These are phyloP conservation scores for Poecilia picta DNA, from an alignment of 2,797 vertebrate genomes.

Conservation along the genomic window DNA sequence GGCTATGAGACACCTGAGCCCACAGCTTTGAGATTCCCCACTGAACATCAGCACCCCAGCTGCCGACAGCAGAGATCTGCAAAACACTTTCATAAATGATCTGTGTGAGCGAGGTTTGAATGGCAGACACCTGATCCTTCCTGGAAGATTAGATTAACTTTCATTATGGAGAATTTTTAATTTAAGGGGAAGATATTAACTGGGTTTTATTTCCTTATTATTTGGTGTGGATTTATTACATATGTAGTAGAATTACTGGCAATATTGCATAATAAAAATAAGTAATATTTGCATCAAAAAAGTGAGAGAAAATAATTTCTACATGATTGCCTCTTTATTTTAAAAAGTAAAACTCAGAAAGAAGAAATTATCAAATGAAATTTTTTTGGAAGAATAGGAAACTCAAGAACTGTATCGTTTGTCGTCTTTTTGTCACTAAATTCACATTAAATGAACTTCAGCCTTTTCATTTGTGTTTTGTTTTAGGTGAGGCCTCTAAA, in stretches of 20 bases:
- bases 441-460: neutral
- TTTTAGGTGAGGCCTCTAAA: neutral
- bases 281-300: neutral
- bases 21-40: constrained; percentile 21
- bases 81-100: neutral
- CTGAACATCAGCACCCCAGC: constrained; percentile 20
- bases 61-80: constrained; percentile 9
- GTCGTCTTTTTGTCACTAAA: neutral
- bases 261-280: neutral
- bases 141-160: neutral
- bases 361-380: neutral
- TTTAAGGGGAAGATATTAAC: neutral
- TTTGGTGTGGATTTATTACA: neutral
- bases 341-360: neutral
- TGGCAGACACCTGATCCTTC: neutral
- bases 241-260: neutral
- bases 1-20: constrained; percentile 26
- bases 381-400: neutral
- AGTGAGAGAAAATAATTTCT: neutral
- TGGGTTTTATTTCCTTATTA: neutral
- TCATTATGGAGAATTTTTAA: neutral
- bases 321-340: neutral
- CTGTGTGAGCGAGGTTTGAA: neutral
- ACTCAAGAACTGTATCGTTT: neutral
- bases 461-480: neutral